phyloP scores from a whole-genome alignment of 2,797 vertebrate species.

The Coregonus sp. region DNA sequence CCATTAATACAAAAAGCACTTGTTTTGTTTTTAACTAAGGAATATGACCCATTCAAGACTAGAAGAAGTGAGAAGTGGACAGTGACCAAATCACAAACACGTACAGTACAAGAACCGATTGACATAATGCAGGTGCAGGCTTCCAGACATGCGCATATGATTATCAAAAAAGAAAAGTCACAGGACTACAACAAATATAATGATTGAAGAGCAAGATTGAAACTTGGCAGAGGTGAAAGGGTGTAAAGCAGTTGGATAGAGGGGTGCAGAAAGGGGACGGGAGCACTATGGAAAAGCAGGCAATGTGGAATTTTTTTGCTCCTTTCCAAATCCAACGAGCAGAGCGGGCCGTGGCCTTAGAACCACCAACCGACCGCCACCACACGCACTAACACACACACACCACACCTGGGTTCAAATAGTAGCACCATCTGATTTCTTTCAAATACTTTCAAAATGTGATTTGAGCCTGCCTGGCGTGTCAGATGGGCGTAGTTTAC shows the following conservation, averaged over 20 bases:
- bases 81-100: constrained; percentile 52
- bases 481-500: background rate
- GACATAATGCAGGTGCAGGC: constrained; percentile 69
- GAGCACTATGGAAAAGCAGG: constrained; percentile 64
- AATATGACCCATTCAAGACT: constrained; percentile 36
- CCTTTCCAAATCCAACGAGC: constrained; percentile 52
- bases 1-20: constrained; percentile 45
- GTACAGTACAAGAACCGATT: constrained; percentile 45
- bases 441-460: background rate
- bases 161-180: constrained; percentile 24
- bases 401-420: constrained; percentile 12
- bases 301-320: constrained; percentile 64
- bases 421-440: background rate
- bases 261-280: constrained; percentile 50
- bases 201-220: constrained; percentile 50
- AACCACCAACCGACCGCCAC: constrained; percentile 48
- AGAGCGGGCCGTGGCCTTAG: constrained; percentile 50
- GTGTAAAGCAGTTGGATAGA: constrained; percentile 40
- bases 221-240: constrained; percentile 54
- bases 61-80: constrained; percentile 45
- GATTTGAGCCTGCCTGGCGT: background rate
- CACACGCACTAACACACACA: constrained; percentile 33
- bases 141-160: constrained; percentile 67
- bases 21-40: constrained; percentile 34
- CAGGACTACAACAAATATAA: constrained; percentile 8